phyloP scores from a whole-genome alignment of 1,140 invertebrate species.

The Meloidogyne chitwoodi region DNA sequence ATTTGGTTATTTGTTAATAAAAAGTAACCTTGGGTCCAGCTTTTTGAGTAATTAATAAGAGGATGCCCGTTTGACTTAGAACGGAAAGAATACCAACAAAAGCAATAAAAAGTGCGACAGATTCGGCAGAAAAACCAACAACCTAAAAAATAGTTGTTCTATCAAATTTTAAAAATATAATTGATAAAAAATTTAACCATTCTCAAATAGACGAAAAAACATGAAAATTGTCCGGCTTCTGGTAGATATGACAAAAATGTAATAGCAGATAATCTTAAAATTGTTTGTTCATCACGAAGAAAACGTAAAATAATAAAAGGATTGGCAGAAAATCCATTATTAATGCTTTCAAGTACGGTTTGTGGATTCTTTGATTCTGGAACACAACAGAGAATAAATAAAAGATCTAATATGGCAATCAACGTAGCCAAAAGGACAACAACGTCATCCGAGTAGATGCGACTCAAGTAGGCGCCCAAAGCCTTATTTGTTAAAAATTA shows the following conservation, averaged over 20 bases:
- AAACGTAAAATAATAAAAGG: constrained; percentile 86
- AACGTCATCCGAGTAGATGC: constrained; percentile 80
- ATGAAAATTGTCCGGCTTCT: constrained; percentile 96
- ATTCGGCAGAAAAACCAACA: constrained; percentile 87
- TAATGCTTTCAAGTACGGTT: constrained; percentile 61
- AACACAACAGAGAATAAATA: constrained; percentile 95
- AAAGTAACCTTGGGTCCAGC: constrained; percentile 92
- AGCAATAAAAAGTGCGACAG: constrained; percentile 95
- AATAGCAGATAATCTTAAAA: constrained; percentile 90
- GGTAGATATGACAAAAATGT: constrained; percentile 96
- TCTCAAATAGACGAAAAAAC: constrained; percentile 98
- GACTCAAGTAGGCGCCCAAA: constrained; percentile 80
- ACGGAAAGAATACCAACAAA: constrained; percentile 93
- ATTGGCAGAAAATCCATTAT: constrained; percentile 73
- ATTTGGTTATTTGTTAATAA: constrained; percentile 69
- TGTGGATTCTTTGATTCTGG: constrained; percentile 76
- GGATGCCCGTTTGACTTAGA: constrained; percentile 76
- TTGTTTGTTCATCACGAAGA: constrained; percentile 89
- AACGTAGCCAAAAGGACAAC: constrained; percentile 91
- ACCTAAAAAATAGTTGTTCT: constrained; percentile 64
- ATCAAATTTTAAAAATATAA: constrained; percentile 12
- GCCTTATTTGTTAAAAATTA: constrained; percentile 14
- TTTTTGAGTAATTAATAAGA: constrained; percentile 82
- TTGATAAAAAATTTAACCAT: constrained; percentile 66
- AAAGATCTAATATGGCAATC: constrained; percentile 88